phyloP scores from a whole-genome alignment of 2,888 invertebrate species.

The Apodemia zela region DNA sequence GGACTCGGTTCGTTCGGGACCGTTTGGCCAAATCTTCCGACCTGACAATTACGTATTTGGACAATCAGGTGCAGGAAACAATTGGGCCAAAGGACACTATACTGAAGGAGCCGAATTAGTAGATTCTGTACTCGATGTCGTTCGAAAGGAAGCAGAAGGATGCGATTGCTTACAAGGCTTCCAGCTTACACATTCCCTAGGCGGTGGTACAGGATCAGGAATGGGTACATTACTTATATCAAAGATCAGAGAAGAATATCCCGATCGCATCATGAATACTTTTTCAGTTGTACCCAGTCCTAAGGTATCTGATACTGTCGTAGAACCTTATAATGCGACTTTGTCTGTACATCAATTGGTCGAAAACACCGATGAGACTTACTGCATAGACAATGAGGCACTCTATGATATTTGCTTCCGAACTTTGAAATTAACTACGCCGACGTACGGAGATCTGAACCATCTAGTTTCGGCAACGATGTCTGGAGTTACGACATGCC shows the following conservation, averaged over 20 bases:
- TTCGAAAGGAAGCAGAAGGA: too few species aligned
- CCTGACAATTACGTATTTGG: too few species aligned
- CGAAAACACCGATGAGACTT: constrained; percentile 95
- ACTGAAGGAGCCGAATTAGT: too few species aligned
- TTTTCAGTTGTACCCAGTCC: constrained; percentile 92
- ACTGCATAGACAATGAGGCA: constrained; percentile 86
- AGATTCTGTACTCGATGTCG: too few species aligned
- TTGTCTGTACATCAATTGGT: constrained; percentile 92
- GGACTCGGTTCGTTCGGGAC: constrained; percentile 86
- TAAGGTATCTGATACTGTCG: constrained; percentile 86
- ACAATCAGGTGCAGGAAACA: too few species aligned
- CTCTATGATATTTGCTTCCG: constrained; percentile 91
- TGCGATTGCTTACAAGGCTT: too few species aligned
- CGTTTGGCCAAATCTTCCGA: too few species aligned
- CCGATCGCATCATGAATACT: constrained; percentile 93
- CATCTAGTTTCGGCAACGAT: constrained; percentile 93
- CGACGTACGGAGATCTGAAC: constrained; percentile 94
- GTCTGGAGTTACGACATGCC: constrained; percentile 92
- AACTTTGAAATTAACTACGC: constrained; percentile 90
- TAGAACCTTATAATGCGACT: constrained; percentile 91
- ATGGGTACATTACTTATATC: too few species aligned
- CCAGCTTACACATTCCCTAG: too few species aligned
- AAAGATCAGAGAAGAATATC: constrained; percentile 94
- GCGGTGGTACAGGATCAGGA: too few species aligned
- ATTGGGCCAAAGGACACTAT: too few species aligned